Evolutionary conservation across 1,140 invertebrate genomes (phyloP).

Genomic region (Meloidogyne chitwoodi): DNA sequence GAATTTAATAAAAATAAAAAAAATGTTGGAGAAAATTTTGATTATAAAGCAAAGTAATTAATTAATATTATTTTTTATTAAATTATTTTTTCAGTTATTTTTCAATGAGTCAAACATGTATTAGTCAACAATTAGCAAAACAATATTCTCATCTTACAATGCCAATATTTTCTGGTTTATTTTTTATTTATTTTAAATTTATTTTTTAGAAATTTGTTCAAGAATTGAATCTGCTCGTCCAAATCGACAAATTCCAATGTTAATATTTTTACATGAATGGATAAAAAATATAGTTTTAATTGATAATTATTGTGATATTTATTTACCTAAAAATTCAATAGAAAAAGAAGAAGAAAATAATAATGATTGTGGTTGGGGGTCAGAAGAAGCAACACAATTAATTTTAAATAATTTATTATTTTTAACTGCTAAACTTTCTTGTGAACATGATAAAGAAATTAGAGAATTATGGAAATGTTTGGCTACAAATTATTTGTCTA

Average conservation of each 20-base stretch:
- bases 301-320: constrained; percentile 84
- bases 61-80: no score
- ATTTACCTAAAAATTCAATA: constrained; percentile 37
- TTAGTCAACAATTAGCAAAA: constrained; percentile 80
- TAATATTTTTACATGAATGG: constrained; percentile 92
- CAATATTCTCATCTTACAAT: constrained; percentile 93
- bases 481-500: constrained; percentile 90
- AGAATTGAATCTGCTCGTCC: constrained; percentile 74
- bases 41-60: not conserved
- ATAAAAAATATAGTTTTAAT: constrained; percentile 87
- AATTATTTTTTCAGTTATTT: constrained; percentile 29
- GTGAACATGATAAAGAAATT: constrained; percentile 87
- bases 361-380: constrained; percentile 15
- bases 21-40: not conserved
- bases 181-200: constrained; percentile 13
- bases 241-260: constrained; percentile 62
- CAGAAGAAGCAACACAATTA: constrained; percentile 93
- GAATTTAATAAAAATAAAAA: not conserved
- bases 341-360: constrained; percentile 16
- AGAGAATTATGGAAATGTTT: constrained; percentile 91
- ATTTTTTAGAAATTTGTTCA: constrained; percentile 78
- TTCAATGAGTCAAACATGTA: constrained; percentile 75
- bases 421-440: constrained; percentile 92
- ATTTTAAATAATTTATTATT: constrained; percentile 97
- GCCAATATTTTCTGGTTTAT: constrained; percentile 93